A percentile compares a stretch with the other conserved stretches of the same genome.
Conservation (phyloP, 2,113 vertebrate species). For the Protobothrops mucrosquamatus region DNA sequence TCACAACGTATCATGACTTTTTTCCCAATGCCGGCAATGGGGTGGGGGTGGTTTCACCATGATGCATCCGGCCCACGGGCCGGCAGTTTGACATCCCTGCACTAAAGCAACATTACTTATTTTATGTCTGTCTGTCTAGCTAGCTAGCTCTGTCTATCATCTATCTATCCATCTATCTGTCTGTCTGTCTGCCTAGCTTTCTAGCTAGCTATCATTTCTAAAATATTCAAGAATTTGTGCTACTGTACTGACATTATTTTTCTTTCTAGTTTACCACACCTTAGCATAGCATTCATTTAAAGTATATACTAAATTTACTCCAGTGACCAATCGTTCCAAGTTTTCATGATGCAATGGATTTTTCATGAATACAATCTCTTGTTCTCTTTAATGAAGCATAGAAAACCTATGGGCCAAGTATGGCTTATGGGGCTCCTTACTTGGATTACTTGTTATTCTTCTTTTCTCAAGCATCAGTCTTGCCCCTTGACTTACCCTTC, state of each 20-base stretch:
- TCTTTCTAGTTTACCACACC: conserved; percentile 2
- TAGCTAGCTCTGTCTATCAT: neutral
- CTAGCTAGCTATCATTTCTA: neutral
- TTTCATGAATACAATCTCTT: neutral
- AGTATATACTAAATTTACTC: conserved; percentile 19
- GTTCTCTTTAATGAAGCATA: neutral
- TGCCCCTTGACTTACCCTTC: neutral
- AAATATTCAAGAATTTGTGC: neutral
- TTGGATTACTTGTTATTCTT: neutral
- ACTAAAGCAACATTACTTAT: neutral
- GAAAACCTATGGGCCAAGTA: neutral
- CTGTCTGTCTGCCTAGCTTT: no score
- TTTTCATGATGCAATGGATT: neutral
- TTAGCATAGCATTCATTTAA: neutral
- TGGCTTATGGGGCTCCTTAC: neutral
- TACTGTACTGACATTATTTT: neutral
- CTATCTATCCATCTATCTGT: no score
- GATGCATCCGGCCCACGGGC: no score
- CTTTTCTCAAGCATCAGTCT: neutral
- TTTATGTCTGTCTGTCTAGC: neutral
- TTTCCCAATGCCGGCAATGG: no score
- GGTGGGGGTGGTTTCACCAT: no score
- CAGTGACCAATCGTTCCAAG: neutral
- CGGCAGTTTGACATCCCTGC: no score
- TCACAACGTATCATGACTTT: no score